phyloP scores from a whole-genome alignment of 2,888 invertebrate genomes.

The Epiblema foenella region DNA sequence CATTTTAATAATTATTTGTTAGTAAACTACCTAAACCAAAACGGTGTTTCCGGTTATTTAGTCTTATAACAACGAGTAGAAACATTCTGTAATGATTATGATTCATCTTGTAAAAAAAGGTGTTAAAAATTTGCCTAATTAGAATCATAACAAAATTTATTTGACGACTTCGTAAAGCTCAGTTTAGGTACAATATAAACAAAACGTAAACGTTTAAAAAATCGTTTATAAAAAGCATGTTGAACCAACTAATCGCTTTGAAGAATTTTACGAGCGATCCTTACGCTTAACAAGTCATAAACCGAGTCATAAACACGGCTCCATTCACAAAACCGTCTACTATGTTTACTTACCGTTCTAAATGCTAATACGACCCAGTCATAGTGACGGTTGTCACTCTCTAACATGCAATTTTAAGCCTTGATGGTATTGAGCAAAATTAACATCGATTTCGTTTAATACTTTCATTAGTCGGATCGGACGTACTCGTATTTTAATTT shows the following conservation, averaged over 20 bases:
- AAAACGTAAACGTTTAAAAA: slow-evolving; percentile 30
- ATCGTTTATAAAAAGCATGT: slow-evolving; percentile 50
- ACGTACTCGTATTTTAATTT: background rate
- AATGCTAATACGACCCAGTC: slow-evolving; percentile 77
- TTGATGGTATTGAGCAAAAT: slow-evolving; percentile 48
- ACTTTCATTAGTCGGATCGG: background rate
- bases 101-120: slow-evolving; percentile 5
- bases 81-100: background rate
- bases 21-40: background rate
- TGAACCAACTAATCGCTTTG: slow-evolving; percentile 64
- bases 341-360: slow-evolving; percentile 80
- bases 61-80: background rate
- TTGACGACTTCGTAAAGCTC: slow-evolving; percentile 29
- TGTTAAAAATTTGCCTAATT: slow-evolving; percentile 35
- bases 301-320: slow-evolving; percentile 77
- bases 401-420: slow-evolving; percentile 59
- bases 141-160: slow-evolving; percentile 21
- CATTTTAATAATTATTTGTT: too few relatives aligned
- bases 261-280: slow-evolving; percentile 80
- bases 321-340: slow-evolving; percentile 77
- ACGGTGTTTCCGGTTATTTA: background rate
- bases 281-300: slow-evolving; percentile 82
- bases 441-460: slow-evolving; percentile 48
- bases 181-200: slow-evolving; percentile 30
- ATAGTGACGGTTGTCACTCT: slow-evolving; percentile 63